Conservation (phyloP, 2,113 vertebrate species). For the Odocoileus virginianus region DNA sequence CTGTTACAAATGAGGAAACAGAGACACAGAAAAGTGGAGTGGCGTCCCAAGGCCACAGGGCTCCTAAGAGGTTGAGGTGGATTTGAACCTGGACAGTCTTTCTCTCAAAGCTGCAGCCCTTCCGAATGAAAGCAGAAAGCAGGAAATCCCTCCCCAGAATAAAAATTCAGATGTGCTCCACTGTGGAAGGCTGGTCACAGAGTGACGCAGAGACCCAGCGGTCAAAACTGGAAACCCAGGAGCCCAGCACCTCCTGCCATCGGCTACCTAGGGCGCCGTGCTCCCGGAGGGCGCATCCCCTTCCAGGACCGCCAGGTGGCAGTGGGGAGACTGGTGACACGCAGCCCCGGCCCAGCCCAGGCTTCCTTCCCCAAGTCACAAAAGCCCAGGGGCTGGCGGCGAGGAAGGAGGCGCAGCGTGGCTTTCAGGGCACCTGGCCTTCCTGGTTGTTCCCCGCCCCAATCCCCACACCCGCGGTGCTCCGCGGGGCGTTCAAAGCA, state of each 20-base stretch:
- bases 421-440: background rate
- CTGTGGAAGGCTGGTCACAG: background rate
- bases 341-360: background rate
- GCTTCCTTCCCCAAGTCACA: conserved; percentile 16
- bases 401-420: background rate
- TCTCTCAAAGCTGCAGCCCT: background rate
- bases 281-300: background rate
- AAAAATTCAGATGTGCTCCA: background rate
- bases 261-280: background rate
- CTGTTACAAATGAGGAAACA: background rate
- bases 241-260: background rate
- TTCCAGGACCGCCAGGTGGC: conserved; percentile 40
- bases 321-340: background rate
- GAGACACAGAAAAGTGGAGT: background rate
- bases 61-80: background rate
- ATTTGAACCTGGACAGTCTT: background rate
- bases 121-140: background rate
- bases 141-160: background rate
- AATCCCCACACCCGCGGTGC: background rate
- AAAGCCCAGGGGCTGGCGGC: background rate
- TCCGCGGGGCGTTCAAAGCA: background rate
- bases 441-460: background rate
- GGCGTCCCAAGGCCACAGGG: no score
- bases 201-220: no score
- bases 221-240: background rate